A percentile compares a stretch with the other conserved stretches of the same genome.
phyloP scores from a whole-genome alignment of 1,140 invertebrate species.

The Nephotettix cincticeps region DNA sequence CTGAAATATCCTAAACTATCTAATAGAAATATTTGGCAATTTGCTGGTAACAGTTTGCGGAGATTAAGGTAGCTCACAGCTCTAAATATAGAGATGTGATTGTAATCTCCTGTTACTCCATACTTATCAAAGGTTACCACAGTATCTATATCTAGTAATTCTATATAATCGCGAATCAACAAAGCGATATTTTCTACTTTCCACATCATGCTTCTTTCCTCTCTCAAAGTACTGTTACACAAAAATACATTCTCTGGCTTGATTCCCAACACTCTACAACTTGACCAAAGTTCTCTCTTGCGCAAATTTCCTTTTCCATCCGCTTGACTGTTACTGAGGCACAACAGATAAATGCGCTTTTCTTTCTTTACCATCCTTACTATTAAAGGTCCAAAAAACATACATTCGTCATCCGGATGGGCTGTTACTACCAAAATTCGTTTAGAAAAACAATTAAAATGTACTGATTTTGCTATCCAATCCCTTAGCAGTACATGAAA shows the following conservation, averaged over 20 bases:
- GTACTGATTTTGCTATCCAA: neutral
- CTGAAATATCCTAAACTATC: constrained; percentile 81
- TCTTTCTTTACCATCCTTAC: constrained; percentile 63
- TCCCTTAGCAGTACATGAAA: neutral
- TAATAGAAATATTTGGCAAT: constrained; percentile 78
- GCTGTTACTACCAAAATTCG: constrained; percentile 81
- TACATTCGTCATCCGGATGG: constrained; percentile 96
- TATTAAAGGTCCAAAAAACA: constrained; percentile 96
- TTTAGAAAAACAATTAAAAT: constrained; percentile 15
- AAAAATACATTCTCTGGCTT: constrained; percentile 71
- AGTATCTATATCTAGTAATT: constrained; percentile 74
- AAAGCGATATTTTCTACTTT: constrained; percentile 68
- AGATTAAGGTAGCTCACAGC: constrained; percentile 73
- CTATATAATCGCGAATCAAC: constrained; percentile 68
- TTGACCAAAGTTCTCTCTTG: constrained; percentile 74
- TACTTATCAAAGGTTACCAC: constrained; percentile 89
- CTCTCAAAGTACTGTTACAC: constrained; percentile 63
- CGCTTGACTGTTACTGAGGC: constrained; percentile 79
- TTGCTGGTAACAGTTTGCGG: constrained; percentile 68
- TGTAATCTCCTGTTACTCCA: constrained; percentile 86
- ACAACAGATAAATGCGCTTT: constrained; percentile 75
- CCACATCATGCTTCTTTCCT: constrained; percentile 79
- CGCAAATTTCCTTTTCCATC: constrained; percentile 66
- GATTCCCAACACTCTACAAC: constrained; percentile 77
- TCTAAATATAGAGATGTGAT: constrained; percentile 84